Base-by-base conservation (phyloP, 2,888 invertebrate species). In the Anthoptus insignis region DNA sequence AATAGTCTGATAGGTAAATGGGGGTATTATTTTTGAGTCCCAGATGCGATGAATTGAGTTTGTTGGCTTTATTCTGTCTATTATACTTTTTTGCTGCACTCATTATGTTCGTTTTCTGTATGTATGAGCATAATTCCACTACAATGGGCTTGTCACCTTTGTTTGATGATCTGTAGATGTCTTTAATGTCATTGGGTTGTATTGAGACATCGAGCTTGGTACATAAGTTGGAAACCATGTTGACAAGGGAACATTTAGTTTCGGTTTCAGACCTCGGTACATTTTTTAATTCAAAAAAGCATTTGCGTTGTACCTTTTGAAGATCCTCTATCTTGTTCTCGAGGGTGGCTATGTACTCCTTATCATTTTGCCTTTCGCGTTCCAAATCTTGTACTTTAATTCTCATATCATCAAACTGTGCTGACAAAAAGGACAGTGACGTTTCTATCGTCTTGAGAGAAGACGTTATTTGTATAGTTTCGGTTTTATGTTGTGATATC, bases 251-350 rank as follows among this genome's bases (percentile, higher is more conserved):
- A 6, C 45, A 29, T 59, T 66, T 66, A 7, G 66, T 29, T 52
- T 66, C 66, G 37, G 37, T 39, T 5, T 53, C 39, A n/a, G n/a
- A 21, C 24, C 49, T 63, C 6, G 57, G 61, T 8, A 61, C 57
- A 47, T 60, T 66, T 53, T 66, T 66, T 50, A 66, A 27, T 21
- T 66, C 52, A 34, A 66, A 60, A 32, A 57, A 66, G 45, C 34
- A 57, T 34, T 66, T 66, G n/a, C 50, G 52, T 14, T 66, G 57
- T 8, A 45, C 45, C 21, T 66, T 66, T 45, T 59, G 45, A 7
- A 63, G 45, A n/a, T 50, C 39, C 32, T 63, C 66, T 14, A 64
- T 13, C 54, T 59, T 27, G 22, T 64, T 50, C 50, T 64, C 39
- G 8, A 64, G 47, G 11, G 56, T 49, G 22, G 16, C 9, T 16